Evolutionary conservation across 2,113 vertebrate species (phyloP).

Genomic region (Marmota monax): DNA sequence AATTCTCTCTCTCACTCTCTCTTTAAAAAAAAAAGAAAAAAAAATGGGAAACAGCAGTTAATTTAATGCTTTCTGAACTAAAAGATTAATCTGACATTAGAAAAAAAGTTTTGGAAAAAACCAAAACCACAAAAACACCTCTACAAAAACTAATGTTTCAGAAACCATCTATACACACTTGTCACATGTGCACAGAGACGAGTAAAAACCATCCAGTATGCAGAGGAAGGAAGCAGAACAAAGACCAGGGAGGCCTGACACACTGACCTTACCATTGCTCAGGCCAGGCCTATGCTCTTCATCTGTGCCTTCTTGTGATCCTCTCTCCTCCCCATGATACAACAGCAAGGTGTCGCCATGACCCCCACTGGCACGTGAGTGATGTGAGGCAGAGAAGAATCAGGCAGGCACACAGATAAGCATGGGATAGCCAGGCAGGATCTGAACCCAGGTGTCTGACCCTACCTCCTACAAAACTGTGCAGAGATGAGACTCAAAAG

Average conservation of each 20-base stretch:
- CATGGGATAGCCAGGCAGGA: background rate
- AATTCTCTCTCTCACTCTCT: no score
- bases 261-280: background rate
- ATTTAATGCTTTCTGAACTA: background rate
- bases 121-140: background rate
- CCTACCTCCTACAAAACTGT: background rate
- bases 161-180: background rate
- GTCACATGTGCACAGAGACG: background rate
- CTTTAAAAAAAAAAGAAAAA: no score
- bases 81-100: background rate
- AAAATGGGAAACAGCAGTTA: background rate
- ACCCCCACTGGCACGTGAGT: background rate
- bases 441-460: background rate
- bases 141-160: background rate
- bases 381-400: no score
- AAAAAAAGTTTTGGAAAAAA: background rate
- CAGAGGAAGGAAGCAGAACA: background rate
- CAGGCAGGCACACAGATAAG: no score
- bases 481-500: background rate
- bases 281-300: background rate
- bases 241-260: background rate
- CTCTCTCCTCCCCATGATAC: background rate
- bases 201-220: background rate
- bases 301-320: background rate
- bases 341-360: fast-evolving